These are phyloP conservation scores for Neria commutata DNA, from an alignment of 2,888 invertebrate species.

Conservation along the genomic window DNA sequence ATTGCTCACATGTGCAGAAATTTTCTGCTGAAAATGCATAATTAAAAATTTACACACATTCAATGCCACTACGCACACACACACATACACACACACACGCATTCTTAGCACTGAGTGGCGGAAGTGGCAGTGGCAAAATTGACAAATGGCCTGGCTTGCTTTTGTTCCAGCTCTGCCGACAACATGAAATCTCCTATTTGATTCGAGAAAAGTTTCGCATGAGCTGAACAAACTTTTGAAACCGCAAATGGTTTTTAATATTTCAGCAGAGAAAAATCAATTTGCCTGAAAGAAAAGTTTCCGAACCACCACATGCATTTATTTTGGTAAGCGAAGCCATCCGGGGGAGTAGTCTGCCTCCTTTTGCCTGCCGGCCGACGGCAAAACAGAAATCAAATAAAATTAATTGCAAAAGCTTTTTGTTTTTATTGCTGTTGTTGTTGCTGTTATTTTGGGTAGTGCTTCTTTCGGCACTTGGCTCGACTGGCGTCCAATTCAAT, in stretches of 20 bases:
- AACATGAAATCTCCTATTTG: no score
- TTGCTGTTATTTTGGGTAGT: no score
- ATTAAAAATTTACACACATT: constrained; percentile 50
- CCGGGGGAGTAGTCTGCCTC: no score
- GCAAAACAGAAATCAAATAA: constrained; percentile 40
- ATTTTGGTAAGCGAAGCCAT: background rate
- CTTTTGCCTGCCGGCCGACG: background rate
- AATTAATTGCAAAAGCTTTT: constrained; percentile 43
- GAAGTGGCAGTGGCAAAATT: constrained; percentile 8
- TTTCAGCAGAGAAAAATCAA: constrained; percentile 40
- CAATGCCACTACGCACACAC: no score
- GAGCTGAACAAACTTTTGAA: constrained; percentile 31
- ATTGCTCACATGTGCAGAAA: constrained; percentile 46
- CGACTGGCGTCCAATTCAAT: constrained; percentile 18
- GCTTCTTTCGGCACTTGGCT: no score
- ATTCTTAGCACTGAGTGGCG: no score
- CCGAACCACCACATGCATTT: constrained; percentile 6
- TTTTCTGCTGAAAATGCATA: constrained; percentile 29
- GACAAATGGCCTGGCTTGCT: constrained; percentile 20
- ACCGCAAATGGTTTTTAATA: constrained; percentile 23
- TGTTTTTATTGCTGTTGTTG: background rate
- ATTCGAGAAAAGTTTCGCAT: no score
- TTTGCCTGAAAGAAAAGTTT: constrained; percentile 51
- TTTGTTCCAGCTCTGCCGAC: background rate
- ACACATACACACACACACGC: background rate